A percentile compares a stretch with the other conserved stretches of the same genome.
Conservation (phyloP, 1,140 invertebrate genomes). For the Zaprionus nigranus region DNA sequence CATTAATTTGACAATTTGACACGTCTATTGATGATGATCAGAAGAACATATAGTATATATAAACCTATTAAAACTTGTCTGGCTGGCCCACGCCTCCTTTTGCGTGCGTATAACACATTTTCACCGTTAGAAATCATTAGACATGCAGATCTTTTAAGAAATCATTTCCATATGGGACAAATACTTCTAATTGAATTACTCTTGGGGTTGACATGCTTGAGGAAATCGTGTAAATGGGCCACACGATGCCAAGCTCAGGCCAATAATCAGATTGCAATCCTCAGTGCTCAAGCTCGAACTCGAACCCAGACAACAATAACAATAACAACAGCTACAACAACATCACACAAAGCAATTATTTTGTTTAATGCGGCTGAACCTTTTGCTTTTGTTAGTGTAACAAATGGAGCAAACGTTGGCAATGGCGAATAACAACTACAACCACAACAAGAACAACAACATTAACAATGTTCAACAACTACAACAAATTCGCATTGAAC, state of each 20-base stretch:
- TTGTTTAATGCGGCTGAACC: conserved; percentile 70
- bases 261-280: conserved; percentile 33
- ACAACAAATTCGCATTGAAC: conserved; percentile 22
- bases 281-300: conserved; percentile 2
- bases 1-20: not conserved
- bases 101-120: not conserved
- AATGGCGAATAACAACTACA: conserved; percentile 1
- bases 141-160: no score
- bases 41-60: no score
- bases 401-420: conserved; percentile 38
- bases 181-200: conserved; percentile 4
- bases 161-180: not conserved
- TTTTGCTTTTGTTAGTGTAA: conserved; percentile 39
- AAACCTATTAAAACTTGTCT: not conserved
- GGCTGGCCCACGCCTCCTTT: not conserved
- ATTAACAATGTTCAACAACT: not conserved
- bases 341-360: conserved; percentile 52
- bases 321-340: conserved; percentile 4
- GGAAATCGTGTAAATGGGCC: conserved; percentile 16
- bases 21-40: not conserved
- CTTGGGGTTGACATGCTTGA: conserved; percentile 18
- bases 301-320: not conserved
- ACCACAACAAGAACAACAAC: conserved; percentile 10
- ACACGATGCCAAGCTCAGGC: conserved; percentile 18
- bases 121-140: not conserved